Evolutionary conservation across 1,140 invertebrate genomes (phyloP).

Genomic region (Pantala flavescens): DNA sequence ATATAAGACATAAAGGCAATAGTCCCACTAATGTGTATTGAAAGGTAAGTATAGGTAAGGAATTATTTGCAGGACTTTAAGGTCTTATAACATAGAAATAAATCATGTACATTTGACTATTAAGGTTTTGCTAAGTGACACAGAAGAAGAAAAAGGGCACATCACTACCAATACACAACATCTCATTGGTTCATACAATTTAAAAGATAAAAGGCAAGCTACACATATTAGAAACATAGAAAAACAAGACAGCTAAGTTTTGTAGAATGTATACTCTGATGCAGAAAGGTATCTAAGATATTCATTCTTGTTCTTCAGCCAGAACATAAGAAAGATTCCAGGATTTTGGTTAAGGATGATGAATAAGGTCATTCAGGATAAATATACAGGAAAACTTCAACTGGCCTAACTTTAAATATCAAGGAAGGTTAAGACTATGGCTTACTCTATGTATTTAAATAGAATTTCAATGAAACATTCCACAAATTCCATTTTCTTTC

Average conservation of each 20-base stretch:
- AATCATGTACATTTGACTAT: not conserved
- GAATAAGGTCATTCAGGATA: not conserved
- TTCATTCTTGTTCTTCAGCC: not conserved
- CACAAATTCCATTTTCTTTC: too few relatives aligned
- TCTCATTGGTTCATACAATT: conserved; percentile 3
- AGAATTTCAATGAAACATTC: too few relatives aligned
- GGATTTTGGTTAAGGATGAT: not conserved
- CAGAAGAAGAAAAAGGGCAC: conserved; percentile 4
- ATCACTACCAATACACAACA: conserved; percentile 4
- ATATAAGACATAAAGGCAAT: not conserved
- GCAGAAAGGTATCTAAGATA: not conserved
- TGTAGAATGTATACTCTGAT: not conserved
- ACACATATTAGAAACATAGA: not conserved
- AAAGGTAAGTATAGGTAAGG: not conserved
- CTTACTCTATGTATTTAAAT: too few relatives aligned
- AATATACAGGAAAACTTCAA: too few relatives aligned
- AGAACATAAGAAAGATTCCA: not conserved
- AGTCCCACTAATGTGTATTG: not conserved
- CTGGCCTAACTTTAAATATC: too few relatives aligned
- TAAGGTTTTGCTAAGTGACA: not conserved
- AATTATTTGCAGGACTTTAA: not conserved
- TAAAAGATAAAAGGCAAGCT: conserved; percentile 3
- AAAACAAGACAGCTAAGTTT: not conserved
- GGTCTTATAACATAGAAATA: not conserved
- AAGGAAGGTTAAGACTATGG: too few relatives aligned